These are phyloP conservation scores for Huso huso DNA, from an alignment of 2,797 vertebrate genomes.

Conservation along the genomic window DNA sequence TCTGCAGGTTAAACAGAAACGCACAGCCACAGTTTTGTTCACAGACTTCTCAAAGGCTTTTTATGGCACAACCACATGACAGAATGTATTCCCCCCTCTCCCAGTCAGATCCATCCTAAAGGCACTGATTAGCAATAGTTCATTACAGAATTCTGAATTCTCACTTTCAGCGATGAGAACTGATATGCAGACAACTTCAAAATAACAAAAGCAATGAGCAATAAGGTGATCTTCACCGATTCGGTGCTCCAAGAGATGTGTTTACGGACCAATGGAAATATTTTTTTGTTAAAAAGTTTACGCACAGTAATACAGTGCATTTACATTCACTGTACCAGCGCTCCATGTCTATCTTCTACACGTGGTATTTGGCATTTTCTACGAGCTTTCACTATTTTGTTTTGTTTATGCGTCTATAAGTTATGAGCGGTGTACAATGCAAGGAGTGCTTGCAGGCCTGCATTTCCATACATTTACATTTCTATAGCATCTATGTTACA, in stretches of 20 bases:
- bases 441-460: neutral
- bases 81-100: constrained; percentile 3
- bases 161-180: constrained; percentile 14
- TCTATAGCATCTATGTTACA: too few relatives aligned
- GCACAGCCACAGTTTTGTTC: constrained; percentile 19
- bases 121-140: constrained; percentile 18
- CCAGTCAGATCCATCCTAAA: constrained; percentile 14
- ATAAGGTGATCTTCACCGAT: too few relatives aligned
- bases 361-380: constrained; percentile 38
- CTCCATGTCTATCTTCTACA: constrained; percentile 7
- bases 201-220: neutral
- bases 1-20: neutral
- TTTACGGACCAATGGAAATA: constrained; percentile 3
- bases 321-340: constrained; percentile 10
- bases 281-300: constrained; percentile 6
- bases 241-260: neutral
- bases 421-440: constrained; percentile 4
- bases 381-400: neutral
- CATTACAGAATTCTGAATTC: constrained; percentile 15
- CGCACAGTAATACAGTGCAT: constrained; percentile 7
- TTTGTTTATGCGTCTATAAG: constrained; percentile 4
- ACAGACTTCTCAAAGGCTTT: constrained; percentile 38
- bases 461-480: too few relatives aligned
- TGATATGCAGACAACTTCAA: neutral
- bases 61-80: constrained; percentile 48